Conservation (phyloP, 2,113 vertebrate genomes). For the Poeciliopsis retropinna region DNA sequence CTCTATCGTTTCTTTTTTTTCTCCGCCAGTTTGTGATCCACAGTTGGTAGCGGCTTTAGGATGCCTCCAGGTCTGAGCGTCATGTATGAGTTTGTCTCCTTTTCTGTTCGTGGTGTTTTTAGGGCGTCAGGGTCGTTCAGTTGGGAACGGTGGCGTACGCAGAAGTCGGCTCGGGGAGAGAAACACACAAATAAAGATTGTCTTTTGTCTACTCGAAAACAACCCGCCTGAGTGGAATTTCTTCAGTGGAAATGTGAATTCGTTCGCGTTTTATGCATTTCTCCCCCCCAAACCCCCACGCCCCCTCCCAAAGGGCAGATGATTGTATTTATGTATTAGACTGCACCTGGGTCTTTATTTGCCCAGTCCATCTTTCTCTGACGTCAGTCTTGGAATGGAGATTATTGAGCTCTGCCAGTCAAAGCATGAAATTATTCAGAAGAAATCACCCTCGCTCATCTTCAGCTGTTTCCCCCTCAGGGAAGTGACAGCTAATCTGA, state of each 20-base stretch:
- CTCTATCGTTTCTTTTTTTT: slow-evolving; percentile 66
- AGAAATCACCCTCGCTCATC: slow-evolving; percentile 68
- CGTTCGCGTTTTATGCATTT: slow-evolving; percentile 29
- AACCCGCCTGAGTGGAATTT: slow-evolving; percentile 56
- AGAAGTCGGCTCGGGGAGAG: slow-evolving; percentile 70
- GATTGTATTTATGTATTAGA: slow-evolving; percentile 42
- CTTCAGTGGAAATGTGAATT: slow-evolving; percentile 52
- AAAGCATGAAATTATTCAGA: slow-evolving; percentile 77
- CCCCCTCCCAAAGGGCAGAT: slow-evolving; percentile 17
- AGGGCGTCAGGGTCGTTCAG: slow-evolving; percentile 61
- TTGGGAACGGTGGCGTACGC: slow-evolving; percentile 65
- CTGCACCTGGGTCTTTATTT: slow-evolving; percentile 49
- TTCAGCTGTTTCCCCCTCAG: slow-evolving; percentile 63
- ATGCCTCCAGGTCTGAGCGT: slow-evolving; percentile 71
- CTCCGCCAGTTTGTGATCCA: slow-evolving; percentile 73
- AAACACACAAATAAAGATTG: slow-evolving; percentile 81
- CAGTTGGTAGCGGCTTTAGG: slow-evolving; percentile 70
- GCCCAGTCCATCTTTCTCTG: slow-evolving; percentile 40
- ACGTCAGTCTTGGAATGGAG: slow-evolving; percentile 48
- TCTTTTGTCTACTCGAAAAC: slow-evolving; percentile 74
- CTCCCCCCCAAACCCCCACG: not conserved
- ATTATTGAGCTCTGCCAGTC: slow-evolving; percentile 65
- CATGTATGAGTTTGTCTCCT: slow-evolving; percentile 73
- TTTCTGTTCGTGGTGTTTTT: slow-evolving; percentile 73
- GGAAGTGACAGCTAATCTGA: slow-evolving; percentile 73